Base-by-base conservation (phyloP, 1,140 invertebrate genomes). In the Eumaeus atala region DNA sequence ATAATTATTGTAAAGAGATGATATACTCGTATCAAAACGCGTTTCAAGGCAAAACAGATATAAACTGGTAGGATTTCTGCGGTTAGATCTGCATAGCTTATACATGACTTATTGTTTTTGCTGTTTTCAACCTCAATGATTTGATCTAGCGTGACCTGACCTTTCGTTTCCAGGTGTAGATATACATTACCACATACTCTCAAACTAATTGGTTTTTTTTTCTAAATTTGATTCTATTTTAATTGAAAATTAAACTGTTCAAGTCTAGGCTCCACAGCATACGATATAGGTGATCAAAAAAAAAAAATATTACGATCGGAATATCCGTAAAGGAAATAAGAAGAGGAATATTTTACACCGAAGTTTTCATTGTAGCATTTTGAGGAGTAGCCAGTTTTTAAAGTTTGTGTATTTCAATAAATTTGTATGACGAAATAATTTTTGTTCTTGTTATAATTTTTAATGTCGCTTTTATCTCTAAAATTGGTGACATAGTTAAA, bases 131-230 rank as follows among this genome's bases (percentile, higher is more conserved):
- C 21, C 21, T 28, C 21, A 28, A 28, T 3, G 21, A 28, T 28
- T 28, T 28, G 21, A 28, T 28, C n/a, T n/a, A n/a, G n/a, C n/a
- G n/a, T n/a, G 21, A 2, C 6, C 14, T 44, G 12, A 14, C 16
- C 3, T 44, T 44, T 44, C 17, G 3, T 44, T 44, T 44, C 9
- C 40, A 44, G 40, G 16, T 44, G 40, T 16, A 44, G 40, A 14
- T 44, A 16, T 16, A 44, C 38, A 40, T n/a, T n/a, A 28, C 21
- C 40, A 16, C 48, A 55, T 48, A 55, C 51, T 40, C 40, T 35
- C 16, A 28, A 37, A 35, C 16, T 38, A 38, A 21, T 44, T 44
- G 40, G 40, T 16, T 28, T 6, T 28, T 28, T 28, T 28, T 28
- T 28, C 14, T 44, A 44, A 28, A 28, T 28, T 28, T 28, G 21